Conservation (phyloP, 2,888 invertebrate genomes). For the Chalcosyrphus nemorum region DNA sequence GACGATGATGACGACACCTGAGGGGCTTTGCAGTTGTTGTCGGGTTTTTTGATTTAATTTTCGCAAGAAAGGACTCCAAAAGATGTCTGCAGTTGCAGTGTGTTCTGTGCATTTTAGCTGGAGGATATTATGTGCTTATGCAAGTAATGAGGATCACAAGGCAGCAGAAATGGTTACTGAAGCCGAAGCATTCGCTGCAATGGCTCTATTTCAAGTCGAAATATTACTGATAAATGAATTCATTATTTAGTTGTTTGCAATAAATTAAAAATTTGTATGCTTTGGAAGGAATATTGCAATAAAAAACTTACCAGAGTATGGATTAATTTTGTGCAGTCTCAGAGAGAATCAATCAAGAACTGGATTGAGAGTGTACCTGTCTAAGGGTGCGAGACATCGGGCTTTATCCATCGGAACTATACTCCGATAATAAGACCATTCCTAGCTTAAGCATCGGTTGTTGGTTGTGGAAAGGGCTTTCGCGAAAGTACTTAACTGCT, state of each 20-base stretch:
- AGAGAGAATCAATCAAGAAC: no score
- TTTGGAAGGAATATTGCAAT: no score
- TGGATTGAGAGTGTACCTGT: no score
- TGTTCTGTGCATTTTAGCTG: constrained; percentile 21
- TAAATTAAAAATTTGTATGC: no score
- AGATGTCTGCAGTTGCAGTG: constrained; percentile 21
- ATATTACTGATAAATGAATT: constrained; percentile 2
- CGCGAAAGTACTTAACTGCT: no score
- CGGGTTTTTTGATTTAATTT: constrained; percentile 71
- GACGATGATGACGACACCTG: constrained; percentile 61
- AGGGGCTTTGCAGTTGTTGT: constrained; percentile 61
- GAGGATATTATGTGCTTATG: constrained; percentile 12
- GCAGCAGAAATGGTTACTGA: neutral
- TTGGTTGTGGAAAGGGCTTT: no score
- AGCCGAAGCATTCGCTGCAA: neutral
- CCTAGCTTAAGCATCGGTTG: no score
- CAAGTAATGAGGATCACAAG: neutral
- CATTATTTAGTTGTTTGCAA: neutral
- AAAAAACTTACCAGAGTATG: no score
- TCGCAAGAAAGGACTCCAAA: constrained; percentile 57
- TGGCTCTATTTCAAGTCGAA: constrained; percentile 14
- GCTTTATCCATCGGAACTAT: no score
- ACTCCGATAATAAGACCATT: no score
- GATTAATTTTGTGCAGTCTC: no score
- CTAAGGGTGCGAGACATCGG: no score